These are phyloP conservation scores for Agrochola lychnidis DNA, from an alignment of 2,888 invertebrate species.

Conservation along the genomic window DNA sequence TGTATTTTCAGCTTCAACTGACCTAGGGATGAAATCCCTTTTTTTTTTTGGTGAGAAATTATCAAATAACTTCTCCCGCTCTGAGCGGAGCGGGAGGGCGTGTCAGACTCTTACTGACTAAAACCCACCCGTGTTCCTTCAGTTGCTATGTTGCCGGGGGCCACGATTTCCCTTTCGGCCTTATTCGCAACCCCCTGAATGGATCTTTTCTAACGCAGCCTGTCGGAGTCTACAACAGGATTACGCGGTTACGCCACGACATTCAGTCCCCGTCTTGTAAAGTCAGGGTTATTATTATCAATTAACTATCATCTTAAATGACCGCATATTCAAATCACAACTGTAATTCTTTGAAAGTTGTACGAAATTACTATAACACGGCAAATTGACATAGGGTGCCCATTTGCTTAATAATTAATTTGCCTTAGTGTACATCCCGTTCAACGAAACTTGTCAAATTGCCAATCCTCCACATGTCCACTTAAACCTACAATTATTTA, in stretches of 20 bases:
- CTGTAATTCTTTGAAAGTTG: not conserved
- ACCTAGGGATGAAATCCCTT: too few species aligned
- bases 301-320: not conserved
- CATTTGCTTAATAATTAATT: not conserved
- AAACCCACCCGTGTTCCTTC: too few species aligned
- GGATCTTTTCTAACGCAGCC: too few species aligned
- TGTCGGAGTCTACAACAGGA: not conserved
- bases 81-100: too few species aligned
- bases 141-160: too few species aligned
- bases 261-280: not conserved
- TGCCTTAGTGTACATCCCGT: not conserved
- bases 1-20: not conserved
- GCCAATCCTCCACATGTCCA: not conserved
- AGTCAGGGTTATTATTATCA: not conserved
- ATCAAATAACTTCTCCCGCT: too few species aligned
- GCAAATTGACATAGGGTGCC: not conserved
- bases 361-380: not conserved
- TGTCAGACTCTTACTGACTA: too few species aligned
- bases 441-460: not conserved
- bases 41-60: too few species aligned
- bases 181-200: too few species aligned
- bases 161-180: too few species aligned
- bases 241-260: not conserved
- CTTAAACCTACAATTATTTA: constrained; percentile 16
- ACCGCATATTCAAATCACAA: not conserved